Base-by-base conservation (phyloP, 2,888 invertebrate genomes). In the Pachliopta kotzebuea region DNA sequence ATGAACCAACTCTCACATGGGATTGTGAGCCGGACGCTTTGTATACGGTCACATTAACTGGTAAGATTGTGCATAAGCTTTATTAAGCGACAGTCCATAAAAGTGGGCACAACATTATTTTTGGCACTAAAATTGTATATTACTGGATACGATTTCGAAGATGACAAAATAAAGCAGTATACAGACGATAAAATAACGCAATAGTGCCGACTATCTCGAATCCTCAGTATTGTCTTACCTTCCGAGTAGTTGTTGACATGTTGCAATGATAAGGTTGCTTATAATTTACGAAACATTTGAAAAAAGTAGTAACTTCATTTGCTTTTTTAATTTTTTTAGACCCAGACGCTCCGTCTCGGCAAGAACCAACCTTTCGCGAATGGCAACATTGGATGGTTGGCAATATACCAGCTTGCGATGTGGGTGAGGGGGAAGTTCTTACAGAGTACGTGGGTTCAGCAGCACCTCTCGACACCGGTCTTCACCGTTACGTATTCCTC, bases 361-460 rank as follows among this genome's bases (percentile, higher is more conserved):
- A 92, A n/a, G 93, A 95, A 9, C 97, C 97, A 0, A 95, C 92
- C 69, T 95, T 93, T 80, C 93, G 97, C 42, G 98, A 98, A 84
- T 97, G 96, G 95, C 96, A 96, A 76, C 98, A 98, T 84, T 98
- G 98, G 98, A 84, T 98, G 4, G 95, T 98, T 0, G 96, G 94
- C 24, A 98, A 98, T 79, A 95, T 98, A 71, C 96, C 95, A 20
- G 97, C 96, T 17, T 85, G 79, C 69, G 90, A 96, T 71, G 79
- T 98, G 2, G 75, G 80, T 0, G 88, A 92, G 4, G 98, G 98
- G 7, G 96, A 97, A 63, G 93, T 93, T 0, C 88, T 98, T 0
- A 93, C 96, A 0, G 94, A 93, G 7, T 98, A 97, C 85, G 84
- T 96, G 45, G 98, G 98, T 49, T 94, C 98, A 9, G 97, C 96